These are phyloP conservation scores for Lates calcarifer DNA, from an alignment of 2,113 vertebrate species.

Conservation along the genomic window DNA sequence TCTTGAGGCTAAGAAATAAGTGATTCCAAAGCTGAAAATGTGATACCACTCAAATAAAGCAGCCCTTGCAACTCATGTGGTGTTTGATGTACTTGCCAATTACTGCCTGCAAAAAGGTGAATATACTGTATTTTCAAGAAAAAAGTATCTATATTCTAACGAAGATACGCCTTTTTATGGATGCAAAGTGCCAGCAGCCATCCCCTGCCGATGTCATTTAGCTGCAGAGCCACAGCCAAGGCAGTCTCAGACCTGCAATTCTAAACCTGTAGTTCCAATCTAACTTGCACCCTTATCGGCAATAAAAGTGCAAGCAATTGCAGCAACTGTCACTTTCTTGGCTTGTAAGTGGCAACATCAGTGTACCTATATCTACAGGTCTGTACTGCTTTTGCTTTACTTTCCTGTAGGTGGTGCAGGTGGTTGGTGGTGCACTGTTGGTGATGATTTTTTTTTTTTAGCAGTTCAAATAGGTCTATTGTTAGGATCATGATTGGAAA, in stretches of 20 bases:
- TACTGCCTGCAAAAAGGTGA: not conserved
- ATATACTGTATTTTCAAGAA: conserved; percentile 2
- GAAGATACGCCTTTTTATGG: not conserved
- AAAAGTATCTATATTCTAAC: not conserved
- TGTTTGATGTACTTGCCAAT: conserved; percentile 17
- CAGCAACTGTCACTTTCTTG: conserved; percentile 29
- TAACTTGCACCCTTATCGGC: conserved; percentile 18
- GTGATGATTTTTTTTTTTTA: not conserved
- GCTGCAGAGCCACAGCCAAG: not conserved
- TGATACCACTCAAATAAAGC: conserved; percentile 33
- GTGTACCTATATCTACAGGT: not conserved
- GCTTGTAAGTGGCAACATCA: conserved; percentile 18
- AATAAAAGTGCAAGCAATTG: conserved; percentile 37
- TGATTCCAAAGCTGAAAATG: conserved; percentile 40
- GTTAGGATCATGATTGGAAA: conserved; percentile 2
- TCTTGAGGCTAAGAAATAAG: conserved; percentile 32
- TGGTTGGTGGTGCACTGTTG: no score
- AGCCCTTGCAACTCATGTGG: not conserved
- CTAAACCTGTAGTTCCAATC: not conserved
- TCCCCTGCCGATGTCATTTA: not conserved
- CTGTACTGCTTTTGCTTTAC: conserved; percentile 4
- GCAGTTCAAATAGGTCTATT: not conserved
- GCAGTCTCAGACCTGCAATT: conserved; percentile 11
- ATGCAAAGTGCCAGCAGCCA: conserved; percentile 1
- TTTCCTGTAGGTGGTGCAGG: conserved; percentile 6